A percentile compares a stretch with the other conserved stretches of the same genome.
Conservation (phyloP, 2,888 invertebrate species). For the Andrena bicolor region DNA sequence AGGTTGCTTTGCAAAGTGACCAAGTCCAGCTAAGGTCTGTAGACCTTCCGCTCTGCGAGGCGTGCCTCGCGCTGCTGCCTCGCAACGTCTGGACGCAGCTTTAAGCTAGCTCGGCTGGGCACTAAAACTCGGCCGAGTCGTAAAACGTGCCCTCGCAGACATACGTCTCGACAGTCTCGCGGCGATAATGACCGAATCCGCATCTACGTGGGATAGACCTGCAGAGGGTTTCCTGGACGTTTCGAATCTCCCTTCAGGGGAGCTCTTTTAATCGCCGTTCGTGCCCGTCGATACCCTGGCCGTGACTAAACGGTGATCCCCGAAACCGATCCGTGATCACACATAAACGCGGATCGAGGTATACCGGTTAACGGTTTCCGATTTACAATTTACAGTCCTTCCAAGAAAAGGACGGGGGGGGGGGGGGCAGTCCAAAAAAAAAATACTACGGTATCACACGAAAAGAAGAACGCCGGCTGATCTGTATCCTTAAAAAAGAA, state of each 20-base stretch:
- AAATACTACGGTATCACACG: neutral
- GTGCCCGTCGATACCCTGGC: conserved; percentile 24
- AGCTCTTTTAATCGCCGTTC: conserved; percentile 50
- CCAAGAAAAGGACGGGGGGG: neutral
- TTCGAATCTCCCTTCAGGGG: neutral
- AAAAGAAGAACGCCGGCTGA: too few species aligned
- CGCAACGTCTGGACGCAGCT: too few species aligned
- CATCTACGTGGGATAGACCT: conserved; percentile 41
- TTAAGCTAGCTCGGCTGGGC: conserved; percentile 56
- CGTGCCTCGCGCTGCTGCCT: too few species aligned
- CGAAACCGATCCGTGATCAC: conserved; percentile 25
- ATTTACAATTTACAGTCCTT: neutral
- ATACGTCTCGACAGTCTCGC: conserved; percentile 60
- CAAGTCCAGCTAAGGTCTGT: too few species aligned
- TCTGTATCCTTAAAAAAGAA: too few species aligned
- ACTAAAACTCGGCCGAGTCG: conserved; percentile 68
- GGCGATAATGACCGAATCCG: conserved; percentile 60
- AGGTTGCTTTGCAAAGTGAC: too few species aligned
- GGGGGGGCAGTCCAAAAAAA: neutral
- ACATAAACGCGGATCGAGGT: conserved; percentile 14
- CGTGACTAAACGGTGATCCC: conserved; percentile 14
- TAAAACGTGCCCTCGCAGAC: conserved; percentile 66
- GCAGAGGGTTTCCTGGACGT: conserved; percentile 44
- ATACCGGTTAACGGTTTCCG: neutral
- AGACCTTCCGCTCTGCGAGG: too few species aligned